Evolutionary conservation across 2,888 invertebrate species (phyloP).

Genomic region (Acrocera orbiculus): DNA sequence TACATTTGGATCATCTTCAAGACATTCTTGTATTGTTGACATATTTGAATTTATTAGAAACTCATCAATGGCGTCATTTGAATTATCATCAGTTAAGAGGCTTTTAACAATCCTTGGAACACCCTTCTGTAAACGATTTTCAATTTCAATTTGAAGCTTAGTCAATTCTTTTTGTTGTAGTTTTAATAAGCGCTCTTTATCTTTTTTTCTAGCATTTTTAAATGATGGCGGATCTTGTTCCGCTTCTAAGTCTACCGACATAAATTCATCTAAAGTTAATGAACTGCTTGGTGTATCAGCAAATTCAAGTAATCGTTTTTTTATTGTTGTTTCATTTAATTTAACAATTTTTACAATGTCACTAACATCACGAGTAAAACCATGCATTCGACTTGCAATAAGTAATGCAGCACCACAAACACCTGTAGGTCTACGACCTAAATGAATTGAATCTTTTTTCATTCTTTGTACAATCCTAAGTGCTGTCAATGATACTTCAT

Average conservation of each 20-base stretch:
- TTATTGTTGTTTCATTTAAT: conserved; percentile 82
- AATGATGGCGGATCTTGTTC: conserved; percentile 92
- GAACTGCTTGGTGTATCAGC: conserved; percentile 92
- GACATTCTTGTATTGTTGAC: conserved; percentile 28
- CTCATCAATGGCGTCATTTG: too few species aligned
- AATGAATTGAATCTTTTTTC: conserved; percentile 96
- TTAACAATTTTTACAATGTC: conserved; percentile 90
- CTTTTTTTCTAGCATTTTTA: conserved; percentile 74
- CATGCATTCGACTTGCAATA: conserved; percentile 84
- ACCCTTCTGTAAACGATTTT: too few species aligned
- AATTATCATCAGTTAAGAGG: too few species aligned
- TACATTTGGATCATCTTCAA: conserved; percentile 20
- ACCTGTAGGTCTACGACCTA: conserved; percentile 89
- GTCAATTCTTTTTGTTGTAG: conserved; percentile 63
- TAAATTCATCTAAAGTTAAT: conserved; percentile 89
- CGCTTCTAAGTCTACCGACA: conserved; percentile 89
- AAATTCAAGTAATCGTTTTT: conserved; percentile 85
- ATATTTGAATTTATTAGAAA: too few species aligned
- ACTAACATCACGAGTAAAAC: conserved; percentile 67
- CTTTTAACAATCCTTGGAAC: too few species aligned
- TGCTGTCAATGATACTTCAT: conserved; percentile 91
- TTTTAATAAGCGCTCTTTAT: conserved; percentile 70
- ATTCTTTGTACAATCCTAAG: conserved; percentile 85
- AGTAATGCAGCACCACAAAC: conserved; percentile 94
- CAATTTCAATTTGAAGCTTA: too few species aligned